phyloP scores from a whole-genome alignment of 2,113 vertebrate genomes.

The Marmota monax region DNA sequence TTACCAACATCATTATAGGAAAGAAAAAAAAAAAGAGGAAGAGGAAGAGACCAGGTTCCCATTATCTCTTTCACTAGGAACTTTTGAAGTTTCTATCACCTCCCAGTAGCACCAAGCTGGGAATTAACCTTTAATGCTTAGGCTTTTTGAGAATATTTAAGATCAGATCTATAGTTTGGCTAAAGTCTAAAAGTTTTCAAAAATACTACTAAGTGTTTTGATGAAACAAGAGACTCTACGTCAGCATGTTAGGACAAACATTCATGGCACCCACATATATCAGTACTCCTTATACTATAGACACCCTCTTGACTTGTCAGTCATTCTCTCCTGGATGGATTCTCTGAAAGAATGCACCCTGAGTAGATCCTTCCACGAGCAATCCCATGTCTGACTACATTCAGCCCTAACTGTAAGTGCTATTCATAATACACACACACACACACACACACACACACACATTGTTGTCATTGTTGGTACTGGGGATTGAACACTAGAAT shows the following conservation, averaged over 20 bases:
- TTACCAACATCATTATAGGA: background rate
- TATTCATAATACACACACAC: background rate
- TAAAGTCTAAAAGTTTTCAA: background rate
- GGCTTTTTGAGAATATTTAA: background rate
- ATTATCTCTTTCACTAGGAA: background rate
- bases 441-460: too few relatives aligned
- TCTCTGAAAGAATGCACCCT: background rate
- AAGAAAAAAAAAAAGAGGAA: background rate
- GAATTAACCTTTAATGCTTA: too few relatives aligned
- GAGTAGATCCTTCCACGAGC: background rate
- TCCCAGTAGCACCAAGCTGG: too few relatives aligned
- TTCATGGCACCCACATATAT: rapidly evolving
- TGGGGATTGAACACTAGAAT: too few relatives aligned
- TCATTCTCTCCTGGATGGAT: background rate
- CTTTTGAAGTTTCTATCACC: background rate
- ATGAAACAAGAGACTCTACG: background rate
- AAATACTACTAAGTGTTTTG: background rate
- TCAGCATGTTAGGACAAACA: background rate
- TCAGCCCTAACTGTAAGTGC: background rate
- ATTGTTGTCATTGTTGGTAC: too few relatives aligned
- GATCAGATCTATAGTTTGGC: background rate
- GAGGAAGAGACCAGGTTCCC: background rate
- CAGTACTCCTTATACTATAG: too few relatives aligned
- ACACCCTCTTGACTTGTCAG: too few relatives aligned
- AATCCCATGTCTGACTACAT: background rate